phyloP scores from a whole-genome alignment of 2,113 vertebrate species.

The Clinocottus analis region DNA sequence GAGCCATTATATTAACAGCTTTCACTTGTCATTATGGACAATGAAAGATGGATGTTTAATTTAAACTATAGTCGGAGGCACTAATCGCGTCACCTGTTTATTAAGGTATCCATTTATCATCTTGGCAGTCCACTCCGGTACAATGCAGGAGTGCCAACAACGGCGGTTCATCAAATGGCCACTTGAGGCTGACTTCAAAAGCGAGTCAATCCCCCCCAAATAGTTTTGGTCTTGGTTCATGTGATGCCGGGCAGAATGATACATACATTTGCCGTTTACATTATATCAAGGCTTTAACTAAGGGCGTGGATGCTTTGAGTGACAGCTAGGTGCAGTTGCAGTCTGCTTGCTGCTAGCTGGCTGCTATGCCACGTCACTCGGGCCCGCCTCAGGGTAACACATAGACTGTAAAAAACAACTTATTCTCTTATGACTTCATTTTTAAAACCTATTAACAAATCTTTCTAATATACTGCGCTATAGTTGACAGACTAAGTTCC shows the following conservation, averaged over 20 bases:
- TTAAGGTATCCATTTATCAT: not conserved
- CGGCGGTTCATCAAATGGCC: not conserved
- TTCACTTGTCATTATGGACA: not conserved
- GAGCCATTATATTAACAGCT: not conserved
- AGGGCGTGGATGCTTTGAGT: not conserved
- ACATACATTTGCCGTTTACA: not conserved
- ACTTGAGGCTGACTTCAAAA: not conserved
- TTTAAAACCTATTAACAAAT: no score
- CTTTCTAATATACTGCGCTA: not conserved
- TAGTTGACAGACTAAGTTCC: not conserved
- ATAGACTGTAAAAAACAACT: not conserved
- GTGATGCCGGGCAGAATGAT: no score
- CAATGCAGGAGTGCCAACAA: not conserved
- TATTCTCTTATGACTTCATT: not conserved
- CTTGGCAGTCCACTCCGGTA: not conserved
- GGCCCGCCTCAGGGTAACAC: not conserved
- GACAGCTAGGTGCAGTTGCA: not conserved
- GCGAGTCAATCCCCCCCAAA: no score
- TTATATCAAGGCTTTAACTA: not conserved
- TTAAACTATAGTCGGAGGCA: not conserved
- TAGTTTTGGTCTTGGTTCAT: not conserved
- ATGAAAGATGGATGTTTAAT: not conserved
- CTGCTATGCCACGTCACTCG: no score
- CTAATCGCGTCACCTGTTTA: not conserved
- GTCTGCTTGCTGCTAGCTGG: not conserved